Percentiles rank a stretch among this genome's conserved stretches.
These are phyloP conservation scores for Nestor notabilis DNA, from an alignment of 2,113 vertebrate species.

Conservation along the genomic window DNA sequence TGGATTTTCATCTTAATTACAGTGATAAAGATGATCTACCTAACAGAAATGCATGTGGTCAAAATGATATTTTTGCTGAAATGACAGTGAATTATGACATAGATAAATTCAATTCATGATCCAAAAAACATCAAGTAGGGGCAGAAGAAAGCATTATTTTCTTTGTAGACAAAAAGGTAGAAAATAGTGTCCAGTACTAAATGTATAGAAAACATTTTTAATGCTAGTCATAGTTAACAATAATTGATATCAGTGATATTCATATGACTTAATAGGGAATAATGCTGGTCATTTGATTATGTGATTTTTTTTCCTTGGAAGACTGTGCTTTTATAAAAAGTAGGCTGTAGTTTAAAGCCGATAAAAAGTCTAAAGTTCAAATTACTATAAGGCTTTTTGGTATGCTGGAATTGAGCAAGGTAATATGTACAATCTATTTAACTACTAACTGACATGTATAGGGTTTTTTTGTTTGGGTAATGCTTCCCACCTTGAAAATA, in stretches of 20 bases:
- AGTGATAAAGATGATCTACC: neutral
- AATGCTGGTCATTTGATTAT: rapidly evolving
- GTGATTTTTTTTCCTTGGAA: neutral
- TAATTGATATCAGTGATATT: neutral
- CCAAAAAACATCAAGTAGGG: neutral
- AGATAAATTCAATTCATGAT: neutral
- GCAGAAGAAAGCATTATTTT: neutral
- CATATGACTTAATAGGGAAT: neutral
- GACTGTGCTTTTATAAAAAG: neutral
- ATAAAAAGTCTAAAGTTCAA: neutral
- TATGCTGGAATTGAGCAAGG: neutral
- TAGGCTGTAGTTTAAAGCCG: neutral
- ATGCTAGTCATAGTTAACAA: neutral
- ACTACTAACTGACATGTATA: neutral
- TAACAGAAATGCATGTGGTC: neutral
- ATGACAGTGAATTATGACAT: neutral
- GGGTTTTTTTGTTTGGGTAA: rapidly evolving
- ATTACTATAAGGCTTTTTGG: neutral
- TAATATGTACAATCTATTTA: neutral
- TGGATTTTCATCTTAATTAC: neutral
- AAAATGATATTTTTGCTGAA: neutral
- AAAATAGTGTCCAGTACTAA: neutral
- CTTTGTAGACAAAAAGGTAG: neutral
- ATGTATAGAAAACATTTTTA: neutral
- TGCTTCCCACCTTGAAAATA: neutral